Conservation (phyloP, 2,113 vertebrate species). For the Smithornis capensis region DNA sequence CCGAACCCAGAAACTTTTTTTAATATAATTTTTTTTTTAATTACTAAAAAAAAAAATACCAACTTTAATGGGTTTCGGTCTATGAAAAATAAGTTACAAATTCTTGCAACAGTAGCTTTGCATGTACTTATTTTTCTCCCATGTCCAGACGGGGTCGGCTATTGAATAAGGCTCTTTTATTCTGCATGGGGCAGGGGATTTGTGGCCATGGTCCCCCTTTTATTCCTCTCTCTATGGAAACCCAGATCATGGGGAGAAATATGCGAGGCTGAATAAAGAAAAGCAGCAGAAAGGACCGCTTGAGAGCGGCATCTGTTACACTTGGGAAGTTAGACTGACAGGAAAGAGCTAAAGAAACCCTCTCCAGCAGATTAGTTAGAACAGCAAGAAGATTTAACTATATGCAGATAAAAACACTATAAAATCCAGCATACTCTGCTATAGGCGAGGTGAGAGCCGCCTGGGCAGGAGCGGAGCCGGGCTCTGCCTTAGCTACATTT, state of each 20-base stretch:
- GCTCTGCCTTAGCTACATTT: background rate
- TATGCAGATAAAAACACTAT: conserved; percentile 66
- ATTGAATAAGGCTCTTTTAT: conserved; percentile 96
- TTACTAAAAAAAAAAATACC: background rate
- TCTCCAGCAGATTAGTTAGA: conserved; percentile 79
- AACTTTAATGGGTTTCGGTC: conserved; percentile 63
- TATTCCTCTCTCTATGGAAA: conserved; percentile 99
- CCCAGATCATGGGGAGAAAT: conserved; percentile 94
- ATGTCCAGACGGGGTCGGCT: conserved; percentile 86
- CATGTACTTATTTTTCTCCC: conserved; percentile 81
- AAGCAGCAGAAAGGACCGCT: conserved; percentile 91
- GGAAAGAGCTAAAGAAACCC: conserved; percentile 81
- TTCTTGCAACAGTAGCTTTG: conserved; percentile 91
- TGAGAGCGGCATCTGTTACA: conserved; percentile 99
- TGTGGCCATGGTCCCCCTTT: conserved; percentile 89
- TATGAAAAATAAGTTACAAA: conserved; percentile 79
- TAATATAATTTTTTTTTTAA: background rate
- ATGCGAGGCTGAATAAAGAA: conserved; percentile 93
- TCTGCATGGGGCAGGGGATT: conserved; percentile 92
- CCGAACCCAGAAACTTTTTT: conserved; percentile 5
- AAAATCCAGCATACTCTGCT: conserved; percentile 10
- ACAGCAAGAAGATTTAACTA: conserved; percentile 74
- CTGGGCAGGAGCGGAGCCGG: conserved; percentile 1
- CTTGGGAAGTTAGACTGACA: conserved; percentile 99
- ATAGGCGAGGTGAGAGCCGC: background rate